Conservation (phyloP, 2,797 vertebrate species). For the Helicolenus hilgendorfi region DNA sequence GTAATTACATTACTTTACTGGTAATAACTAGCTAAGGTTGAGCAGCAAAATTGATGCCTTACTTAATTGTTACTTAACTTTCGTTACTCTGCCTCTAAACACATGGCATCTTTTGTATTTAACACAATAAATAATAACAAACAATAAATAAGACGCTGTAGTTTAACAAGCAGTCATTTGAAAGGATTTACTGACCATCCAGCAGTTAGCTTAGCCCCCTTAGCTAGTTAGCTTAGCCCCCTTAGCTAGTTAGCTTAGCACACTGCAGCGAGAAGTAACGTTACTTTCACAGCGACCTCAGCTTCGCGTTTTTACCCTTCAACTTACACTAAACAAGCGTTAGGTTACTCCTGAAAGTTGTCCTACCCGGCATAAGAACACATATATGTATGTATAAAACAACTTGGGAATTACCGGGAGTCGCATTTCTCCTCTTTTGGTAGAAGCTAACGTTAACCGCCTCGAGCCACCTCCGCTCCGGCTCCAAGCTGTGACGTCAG, state of each 20-base stretch:
- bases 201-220: accelerated
- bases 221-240: no score
- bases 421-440: background rate
- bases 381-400: background rate
- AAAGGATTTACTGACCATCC: background rate
- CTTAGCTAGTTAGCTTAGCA: no score
- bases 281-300: background rate
- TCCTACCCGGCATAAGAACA: background rate
- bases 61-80: background rate
- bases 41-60: background rate
- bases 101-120: background rate
- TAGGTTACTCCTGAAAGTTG: background rate
- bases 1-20: background rate
- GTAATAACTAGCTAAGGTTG: background rate
- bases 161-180: background rate
- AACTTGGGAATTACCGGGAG: background rate
- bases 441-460: background rate
- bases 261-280: no score
- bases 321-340: background rate
- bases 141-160: background rate
- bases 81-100: background rate
- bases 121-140: background rate
- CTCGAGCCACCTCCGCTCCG: background rate
- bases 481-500: background rate
- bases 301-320: background rate